A percentile compares a stretch with the other conserved stretches of the same genome.
These are phyloP conservation scores for Aleiodes sp. DNA, from an alignment of 1,140 invertebrate species.

Conservation along the genomic window DNA sequence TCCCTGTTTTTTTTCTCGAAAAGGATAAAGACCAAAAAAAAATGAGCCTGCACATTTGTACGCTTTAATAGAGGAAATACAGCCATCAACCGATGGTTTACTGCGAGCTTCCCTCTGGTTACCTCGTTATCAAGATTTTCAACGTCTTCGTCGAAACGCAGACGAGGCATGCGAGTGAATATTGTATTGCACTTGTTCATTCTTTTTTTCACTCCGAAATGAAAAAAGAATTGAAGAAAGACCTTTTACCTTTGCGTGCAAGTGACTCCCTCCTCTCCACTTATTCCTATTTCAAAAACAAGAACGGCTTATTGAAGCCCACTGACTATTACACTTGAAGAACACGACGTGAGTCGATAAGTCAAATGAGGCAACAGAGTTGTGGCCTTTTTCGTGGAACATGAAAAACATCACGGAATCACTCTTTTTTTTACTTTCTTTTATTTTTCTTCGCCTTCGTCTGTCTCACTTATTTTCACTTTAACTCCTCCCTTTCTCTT, in stretches of 20 bases:
- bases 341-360: neutral
- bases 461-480: neutral
- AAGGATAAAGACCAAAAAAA: neutral
- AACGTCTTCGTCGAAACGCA: slow-evolving; percentile 16
- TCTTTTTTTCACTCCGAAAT: neutral
- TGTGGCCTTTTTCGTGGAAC: neutral
- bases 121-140: slow-evolving; percentile 15
- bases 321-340: neutral
- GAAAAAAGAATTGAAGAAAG: too few relatives aligned
- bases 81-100: slow-evolving; percentile 27
- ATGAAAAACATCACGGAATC: neutral
- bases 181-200: slow-evolving; percentile 12
- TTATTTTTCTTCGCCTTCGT: neutral
- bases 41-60: slow-evolving; percentile 7
- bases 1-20: neutral
- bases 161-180: slow-evolving; percentile 11
- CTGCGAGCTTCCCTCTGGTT: slow-evolving; percentile 8
- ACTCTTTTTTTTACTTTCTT: neutral
- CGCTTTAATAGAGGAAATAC: slow-evolving; percentile 26
- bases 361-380: neutral
- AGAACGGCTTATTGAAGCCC: slow-evolving; percentile 6
- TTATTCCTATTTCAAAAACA: slow-evolving; percentile 13
- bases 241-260: slow-evolving; percentile 24
- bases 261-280: neutral
- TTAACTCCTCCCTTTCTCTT: neutral